phyloP scores from a whole-genome alignment of 2,888 invertebrate genomes.

The Pseudococcus longispinus region DNA sequence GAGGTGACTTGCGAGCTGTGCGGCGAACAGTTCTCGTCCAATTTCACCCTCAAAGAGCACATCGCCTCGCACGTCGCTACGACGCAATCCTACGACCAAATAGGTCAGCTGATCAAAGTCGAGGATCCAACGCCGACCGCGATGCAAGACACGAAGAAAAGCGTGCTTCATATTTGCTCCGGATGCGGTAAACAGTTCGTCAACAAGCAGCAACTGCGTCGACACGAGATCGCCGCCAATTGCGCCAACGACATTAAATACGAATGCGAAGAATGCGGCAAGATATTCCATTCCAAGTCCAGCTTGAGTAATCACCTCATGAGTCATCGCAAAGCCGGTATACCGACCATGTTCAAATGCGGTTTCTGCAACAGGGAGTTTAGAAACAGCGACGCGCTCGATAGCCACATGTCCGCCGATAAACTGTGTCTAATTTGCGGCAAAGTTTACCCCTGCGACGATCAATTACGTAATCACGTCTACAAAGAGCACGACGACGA shows the following conservation, averaged over 20 bases:
- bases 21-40: slow-evolving; percentile 29
- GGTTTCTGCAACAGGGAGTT: slow-evolving; percentile 42
- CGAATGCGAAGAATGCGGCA: slow-evolving; percentile 47
- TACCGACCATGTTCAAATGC: not conserved
- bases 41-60: slow-evolving; percentile 20
- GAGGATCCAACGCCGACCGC: not conserved
- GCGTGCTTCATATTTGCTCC: slow-evolving; percentile 13
- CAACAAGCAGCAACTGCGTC: not conserved
- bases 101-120: not conserved
- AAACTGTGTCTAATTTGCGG: slow-evolving; percentile 29
- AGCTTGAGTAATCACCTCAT: slow-evolving; percentile 48
- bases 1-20: slow-evolving; percentile 40
- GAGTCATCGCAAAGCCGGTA: slow-evolving; percentile 22
- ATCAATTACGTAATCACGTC: slow-evolving; percentile 44
- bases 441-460: slow-evolving; percentile 45
- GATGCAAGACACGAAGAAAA: not conserved
- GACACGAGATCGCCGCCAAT: not conserved
- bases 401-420: slow-evolving; percentile 2
- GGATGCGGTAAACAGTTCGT: slow-evolving; percentile 41
- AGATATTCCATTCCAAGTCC: slow-evolving; percentile 38
- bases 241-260: not conserved
- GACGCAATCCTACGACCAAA: not conserved
- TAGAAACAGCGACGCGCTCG: not conserved
- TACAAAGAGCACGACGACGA: slow-evolving; percentile 40
- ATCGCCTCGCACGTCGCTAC: not conserved